Evolutionary conservation across 2,888 invertebrate species (phyloP), one percentile per base, ranked within the genome.

Genomic region (Ennomos quercinarius): DNA sequence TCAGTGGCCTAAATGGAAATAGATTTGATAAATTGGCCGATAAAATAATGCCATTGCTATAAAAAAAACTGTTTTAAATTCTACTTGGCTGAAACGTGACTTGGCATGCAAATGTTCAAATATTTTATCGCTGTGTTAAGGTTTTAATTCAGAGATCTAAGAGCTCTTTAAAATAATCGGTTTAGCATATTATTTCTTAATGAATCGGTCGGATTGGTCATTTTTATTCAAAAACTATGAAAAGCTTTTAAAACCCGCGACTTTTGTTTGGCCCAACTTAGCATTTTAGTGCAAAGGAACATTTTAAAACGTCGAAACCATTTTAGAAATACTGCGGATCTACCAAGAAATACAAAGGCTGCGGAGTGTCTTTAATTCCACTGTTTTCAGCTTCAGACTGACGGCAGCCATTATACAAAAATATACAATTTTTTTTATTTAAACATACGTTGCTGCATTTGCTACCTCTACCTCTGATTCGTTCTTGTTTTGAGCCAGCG

Each of bases 191-290:
- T 58, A 51, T 40, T 34, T 56, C 71, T 63, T 64, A 67, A 27
- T 27, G 6, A 27, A 27, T 27, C 27, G 27, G 27, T 27, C 6
- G 27, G 27, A 27, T 61, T 59, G 61, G 57, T 61, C 45, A 34
- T 68, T 68, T 17, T 66, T 61, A 49, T 27, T 40, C 36, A 11
- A 71, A 63, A 71, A 70, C 69, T 53, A 56, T 70, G 63, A 72
- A 76, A 76, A 57, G 66, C 66, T 76, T 73, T 74, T 68, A 76
- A 69, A 58, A 57, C 57, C 60, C 44, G 39, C 34, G 38, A 59
- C 66, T 56, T 61, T 27, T 39, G 8, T 48, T 5, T 8, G n/a
- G 12, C 9, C 51, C n/a, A 17, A 37, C 47, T 45, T 12, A 35
- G 38, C n/a, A 40, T 57, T 37, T 41, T 40, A 10, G 10, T 40